phyloP scores from a whole-genome alignment of 2,888 invertebrate genomes.

The Conops quadrifasciatus region DNA sequence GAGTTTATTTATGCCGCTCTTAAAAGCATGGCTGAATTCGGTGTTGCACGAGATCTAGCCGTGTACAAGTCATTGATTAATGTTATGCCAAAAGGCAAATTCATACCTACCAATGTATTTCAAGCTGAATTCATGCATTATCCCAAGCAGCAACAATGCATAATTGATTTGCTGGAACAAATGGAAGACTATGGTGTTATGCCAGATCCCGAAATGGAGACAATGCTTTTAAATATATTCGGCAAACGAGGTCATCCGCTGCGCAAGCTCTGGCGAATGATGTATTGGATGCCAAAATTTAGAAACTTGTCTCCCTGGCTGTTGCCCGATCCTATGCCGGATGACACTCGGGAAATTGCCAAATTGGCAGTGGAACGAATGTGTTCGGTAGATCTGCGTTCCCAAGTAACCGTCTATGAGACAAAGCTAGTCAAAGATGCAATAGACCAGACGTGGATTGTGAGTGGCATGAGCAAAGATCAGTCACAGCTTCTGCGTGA shows the following conservation, averaged over 20 bases:
- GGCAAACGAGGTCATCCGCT: slow-evolving; percentile 79
- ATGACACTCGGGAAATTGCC: slow-evolving; percentile 80
- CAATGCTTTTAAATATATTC: slow-evolving; percentile 83
- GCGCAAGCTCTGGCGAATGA: slow-evolving; percentile 81
- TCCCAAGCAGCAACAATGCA: slow-evolving; percentile 95
- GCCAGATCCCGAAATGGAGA: slow-evolving; percentile 89
- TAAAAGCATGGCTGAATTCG: slow-evolving; percentile 87
- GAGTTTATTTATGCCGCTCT: slow-evolving; percentile 94
- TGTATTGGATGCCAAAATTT: slow-evolving; percentile 95
- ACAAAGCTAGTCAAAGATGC: slow-evolving; percentile 77
- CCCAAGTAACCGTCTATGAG: slow-evolving; percentile 72
- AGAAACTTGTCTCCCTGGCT: slow-evolving; percentile 88
- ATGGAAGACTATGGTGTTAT: slow-evolving; percentile 96
- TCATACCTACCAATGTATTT: slow-evolving; percentile 82
- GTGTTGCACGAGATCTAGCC: slow-evolving; percentile 85
- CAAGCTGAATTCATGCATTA: slow-evolving; percentile 93
- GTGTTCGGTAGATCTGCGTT: slow-evolving; percentile 80
- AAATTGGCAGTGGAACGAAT: slow-evolving; percentile 85
- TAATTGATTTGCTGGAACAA: slow-evolving; percentile 83
- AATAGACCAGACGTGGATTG: slow-evolving; percentile 90
- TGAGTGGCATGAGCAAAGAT: slow-evolving; percentile 82
- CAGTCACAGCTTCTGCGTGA: slow-evolving; percentile 77
- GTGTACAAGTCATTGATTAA: slow-evolving; percentile 87
- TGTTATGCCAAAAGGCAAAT: slow-evolving; percentile 87
- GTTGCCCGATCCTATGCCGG: slow-evolving; percentile 79